Base-by-base conservation (phyloP, 2,797 vertebrate species). In the Florisuga fusca region DNA sequence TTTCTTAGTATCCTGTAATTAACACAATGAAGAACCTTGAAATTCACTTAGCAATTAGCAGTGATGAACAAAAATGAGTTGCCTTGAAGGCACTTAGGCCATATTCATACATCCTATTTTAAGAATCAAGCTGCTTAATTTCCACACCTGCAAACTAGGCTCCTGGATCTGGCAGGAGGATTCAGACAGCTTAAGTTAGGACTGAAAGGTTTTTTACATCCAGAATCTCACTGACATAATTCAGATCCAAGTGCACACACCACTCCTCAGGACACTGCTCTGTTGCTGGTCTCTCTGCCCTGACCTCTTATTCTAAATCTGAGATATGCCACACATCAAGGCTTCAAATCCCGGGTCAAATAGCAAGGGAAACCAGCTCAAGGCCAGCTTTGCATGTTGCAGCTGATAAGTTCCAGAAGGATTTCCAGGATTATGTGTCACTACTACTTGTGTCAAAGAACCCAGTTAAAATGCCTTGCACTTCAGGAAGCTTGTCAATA, bases 1-100 rank as follows among this genome's bases (percentile, higher is more conserved):
- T 97, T 95, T 96, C 88, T 93, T 91, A 90, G 90, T 95, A 94
- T 95, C 96, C 95, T 96, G 93, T 96, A 97, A 97, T 97, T 97
- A 97, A 92, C 84, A 93, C 73, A 86, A 55, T 43, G 93, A 96
- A 94, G 90, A 97, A 93, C 92, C 90, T 94, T 95, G 87, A 97
- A 97, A 94, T 96, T 96, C 95, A 94, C 90, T 92, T 90, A 90
- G 95, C 96, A 97, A 96, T 97, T 97, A 97, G 91, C 92, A 84
- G 38, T 71, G 93, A 95, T 95, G 95, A 97, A 97, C 95, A 96
- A 97, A 96, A 90, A 91, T 96, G 89, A 96, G 88, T 83, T 96
- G 87, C 87, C 87, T 92, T 96, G 94, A 94, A 95, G 93, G 91
- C 93, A 91, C 85, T 96, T 90, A 94, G 85, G 76, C 89, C 95